Conservation (phyloP, 1,140 invertebrate species). For the Pogonomyrmex californicus region DNA sequence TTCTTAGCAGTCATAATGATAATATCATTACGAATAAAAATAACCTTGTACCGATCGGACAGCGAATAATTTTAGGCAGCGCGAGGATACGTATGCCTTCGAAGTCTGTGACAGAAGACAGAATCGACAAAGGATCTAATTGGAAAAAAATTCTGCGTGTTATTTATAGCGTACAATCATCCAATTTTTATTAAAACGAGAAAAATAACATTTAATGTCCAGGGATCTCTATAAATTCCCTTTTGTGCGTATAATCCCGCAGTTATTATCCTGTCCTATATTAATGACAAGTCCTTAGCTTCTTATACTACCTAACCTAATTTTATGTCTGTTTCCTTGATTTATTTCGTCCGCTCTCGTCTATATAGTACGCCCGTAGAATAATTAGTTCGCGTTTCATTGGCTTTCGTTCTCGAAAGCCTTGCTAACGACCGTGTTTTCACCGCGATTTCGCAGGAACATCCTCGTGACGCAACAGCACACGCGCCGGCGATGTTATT, state of each 20-base stretch:
- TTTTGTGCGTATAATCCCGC: background rate
- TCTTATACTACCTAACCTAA: background rate
- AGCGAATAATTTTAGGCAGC: background rate
- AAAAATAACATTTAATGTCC: background rate
- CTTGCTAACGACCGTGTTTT: slow-evolving; percentile 38
- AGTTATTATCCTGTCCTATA: background rate
- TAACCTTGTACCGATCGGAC: background rate
- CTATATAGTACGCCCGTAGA: background rate
- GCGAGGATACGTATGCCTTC: background rate
- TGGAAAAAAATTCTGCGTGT: background rate
- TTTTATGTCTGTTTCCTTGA: background rate
- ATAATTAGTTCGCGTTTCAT: slow-evolving; percentile 20
- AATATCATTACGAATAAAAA: slow-evolving; percentile 17
- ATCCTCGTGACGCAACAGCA: slow-evolving; percentile 28
- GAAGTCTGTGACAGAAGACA: background rate
- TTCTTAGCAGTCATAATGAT: slow-evolving; percentile 4
- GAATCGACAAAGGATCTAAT: background rate
- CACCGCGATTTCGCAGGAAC: slow-evolving; percentile 14
- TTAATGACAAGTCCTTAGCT: background rate
- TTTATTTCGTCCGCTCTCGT: background rate
- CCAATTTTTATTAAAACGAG: background rate
- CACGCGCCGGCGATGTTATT: background rate
- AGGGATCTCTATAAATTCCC: background rate
- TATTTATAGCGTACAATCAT: background rate
- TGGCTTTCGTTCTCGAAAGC: background rate